Conservation (phyloP, 2,888 invertebrate genomes). For the Parapristionchus giblindavisi region DNA sequence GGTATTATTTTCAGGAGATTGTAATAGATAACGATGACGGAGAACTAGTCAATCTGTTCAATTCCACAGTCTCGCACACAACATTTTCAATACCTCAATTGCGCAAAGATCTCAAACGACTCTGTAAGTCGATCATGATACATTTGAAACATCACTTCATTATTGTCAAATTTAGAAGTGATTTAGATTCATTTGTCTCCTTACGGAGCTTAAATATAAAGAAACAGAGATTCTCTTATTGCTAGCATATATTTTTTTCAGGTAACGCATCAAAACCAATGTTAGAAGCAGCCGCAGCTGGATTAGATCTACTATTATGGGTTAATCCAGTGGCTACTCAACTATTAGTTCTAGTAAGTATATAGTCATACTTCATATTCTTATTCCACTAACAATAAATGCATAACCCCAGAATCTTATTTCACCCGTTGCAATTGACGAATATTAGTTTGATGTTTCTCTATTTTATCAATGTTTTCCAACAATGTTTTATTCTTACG, state of each 20-base stretch:
- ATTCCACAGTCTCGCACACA: slow-evolving; percentile 39
- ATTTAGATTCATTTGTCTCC: too few species aligned
- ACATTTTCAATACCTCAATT: slow-evolving; percentile 52
- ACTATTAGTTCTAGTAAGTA: slow-evolving; percentile 53
- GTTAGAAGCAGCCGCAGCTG: slow-evolving; percentile 58
- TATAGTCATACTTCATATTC: not conserved
- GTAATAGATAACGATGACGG: slow-evolving; percentile 20
- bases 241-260: too few species aligned
- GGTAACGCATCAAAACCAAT: slow-evolving; percentile 61
- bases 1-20: slow-evolving; percentile 39
- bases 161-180: too few species aligned
- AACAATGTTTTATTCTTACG: too few species aligned
- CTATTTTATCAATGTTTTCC: too few species aligned
- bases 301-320: slow-evolving; percentile 63
- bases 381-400: not conserved
- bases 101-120: slow-evolving; percentile 60
- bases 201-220: too few species aligned
- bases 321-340: slow-evolving; percentile 62
- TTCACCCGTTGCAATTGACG: too few species aligned
- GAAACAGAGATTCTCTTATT: too few species aligned
- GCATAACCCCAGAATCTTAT: too few species aligned
- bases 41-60: not conserved
- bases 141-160: too few species aligned
- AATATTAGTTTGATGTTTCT: too few species aligned
- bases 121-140: slow-evolving; percentile 52